Percentiles rank a stretch among this genome's conserved stretches.
These are phyloP conservation scores for Enteromius trimaculatus DNA, from an alignment of 2,797 vertebrate species.

Conservation along the genomic window DNA sequence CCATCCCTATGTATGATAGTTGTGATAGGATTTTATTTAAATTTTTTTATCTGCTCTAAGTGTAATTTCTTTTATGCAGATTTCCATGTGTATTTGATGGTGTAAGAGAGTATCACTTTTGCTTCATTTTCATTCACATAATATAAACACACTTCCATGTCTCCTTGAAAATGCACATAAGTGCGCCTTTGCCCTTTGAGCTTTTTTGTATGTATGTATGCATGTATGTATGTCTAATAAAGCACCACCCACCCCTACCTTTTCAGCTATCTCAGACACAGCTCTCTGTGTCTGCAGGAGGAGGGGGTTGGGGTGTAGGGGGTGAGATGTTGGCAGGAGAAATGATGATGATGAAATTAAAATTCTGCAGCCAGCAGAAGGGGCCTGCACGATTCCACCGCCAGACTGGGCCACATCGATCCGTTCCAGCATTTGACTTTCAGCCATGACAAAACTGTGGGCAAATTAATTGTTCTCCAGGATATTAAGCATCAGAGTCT, in stretches of 20 bases:
- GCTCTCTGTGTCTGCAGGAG: constrained; percentile 67
- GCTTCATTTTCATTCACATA: not conserved
- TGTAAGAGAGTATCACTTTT: not conserved
- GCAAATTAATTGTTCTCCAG: constrained; percentile 99
- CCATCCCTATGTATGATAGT: no score
- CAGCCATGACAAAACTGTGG: constrained; percentile 99
- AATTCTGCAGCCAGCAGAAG: constrained; percentile 94
- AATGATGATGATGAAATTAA: constrained; percentile 95
- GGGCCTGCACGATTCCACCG: constrained; percentile 88
- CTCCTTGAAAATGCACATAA: constrained; percentile 1
- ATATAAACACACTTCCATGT: not conserved
- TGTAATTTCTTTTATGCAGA: no score
- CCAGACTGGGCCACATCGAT: constrained; percentile 92
- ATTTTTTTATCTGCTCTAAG: no score
- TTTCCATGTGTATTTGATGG: no score
- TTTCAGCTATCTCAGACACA: constrained; percentile 45
- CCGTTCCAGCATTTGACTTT: constrained; percentile 99
- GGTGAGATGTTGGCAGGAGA: constrained; percentile 74
- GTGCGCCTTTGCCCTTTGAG: not conserved
- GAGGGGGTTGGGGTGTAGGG: constrained; percentile 81
- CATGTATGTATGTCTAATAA: constrained; percentile 17
- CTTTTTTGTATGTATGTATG: constrained; percentile 25
- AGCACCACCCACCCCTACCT: constrained; percentile 7
- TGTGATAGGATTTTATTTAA: no score
- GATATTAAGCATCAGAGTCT: constrained; percentile 99